Evolutionary conservation across 2,888 invertebrate genomes (phyloP), one percentile per base, ranked within the genome.

Genomic region (Leucania comma): DNA sequence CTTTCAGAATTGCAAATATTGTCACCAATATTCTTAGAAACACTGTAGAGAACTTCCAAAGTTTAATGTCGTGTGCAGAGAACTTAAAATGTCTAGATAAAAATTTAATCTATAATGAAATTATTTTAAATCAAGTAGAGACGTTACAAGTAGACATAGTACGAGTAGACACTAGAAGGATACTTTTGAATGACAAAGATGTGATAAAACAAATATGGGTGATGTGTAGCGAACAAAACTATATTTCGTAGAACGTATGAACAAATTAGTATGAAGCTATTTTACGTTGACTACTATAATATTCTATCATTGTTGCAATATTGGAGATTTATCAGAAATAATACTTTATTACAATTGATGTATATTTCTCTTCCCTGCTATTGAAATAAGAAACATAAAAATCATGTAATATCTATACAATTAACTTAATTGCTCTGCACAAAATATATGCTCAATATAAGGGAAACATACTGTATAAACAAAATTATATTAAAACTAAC

Each of bases 401-500:
- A 61, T 66, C 60, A 64, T 76, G 68, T 58, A 56, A 69, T 64
- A 65, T 65, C 26, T 74, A 56, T 72, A 78, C 56, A 67, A 71
- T 68, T 74, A 76, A 74, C 48, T 67, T 46, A 64, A 78, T 81
- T 81, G 75, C 74, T 82, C 68, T 89, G 90, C 89, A 89, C 89
- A 90, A 90, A 86, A 83, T 80, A 69, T 86, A 90, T 86, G 90
- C 90, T 90, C 90, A 90, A 90, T 83, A 78, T 82, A 81, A 72
- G 78, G 72, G 70, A 83, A 81, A 73, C 48, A 77, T 70, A 82
- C 63, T 80, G 48, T 81, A 68, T 75, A 81, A 75, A 69, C 68
- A 76, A 74, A 79, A 78, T 72, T 80, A 74, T 74, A 82, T 75
- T 64, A 58, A 75, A 80, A 74, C n/a, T 77, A 71, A 73, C 65